These are phyloP conservation scores for Malurus melanocephalus DNA, from an alignment of 2,113 vertebrate genomes.

Conservation along the genomic window DNA sequence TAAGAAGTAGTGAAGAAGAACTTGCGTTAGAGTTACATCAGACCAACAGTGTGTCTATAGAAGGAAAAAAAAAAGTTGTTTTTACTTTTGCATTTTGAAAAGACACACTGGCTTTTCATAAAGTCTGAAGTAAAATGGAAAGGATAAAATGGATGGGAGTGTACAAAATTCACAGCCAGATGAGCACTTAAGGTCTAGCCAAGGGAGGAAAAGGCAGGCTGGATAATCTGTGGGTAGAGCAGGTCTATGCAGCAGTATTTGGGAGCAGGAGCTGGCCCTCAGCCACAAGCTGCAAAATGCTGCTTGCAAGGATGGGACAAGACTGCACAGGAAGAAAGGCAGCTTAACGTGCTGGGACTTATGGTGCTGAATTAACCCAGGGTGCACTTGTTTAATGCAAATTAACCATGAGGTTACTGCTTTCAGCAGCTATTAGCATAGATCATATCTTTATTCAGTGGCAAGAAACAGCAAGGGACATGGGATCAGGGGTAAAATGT, in stretches of 20 bases:
- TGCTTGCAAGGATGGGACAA: fast-evolving
- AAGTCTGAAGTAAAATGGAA: not conserved
- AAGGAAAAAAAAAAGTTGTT: not conserved
- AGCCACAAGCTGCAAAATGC: not conserved
- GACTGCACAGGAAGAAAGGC: not conserved
- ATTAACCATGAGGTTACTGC: not conserved
- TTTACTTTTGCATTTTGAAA: not conserved
- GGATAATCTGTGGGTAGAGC: not conserved
- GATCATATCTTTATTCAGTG: not conserved
- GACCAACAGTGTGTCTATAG: not conserved
- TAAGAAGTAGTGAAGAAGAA: not conserved
- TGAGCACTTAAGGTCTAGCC: not conserved
- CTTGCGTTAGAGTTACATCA: not conserved
- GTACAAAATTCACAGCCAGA: not conserved
- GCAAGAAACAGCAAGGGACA: not conserved
- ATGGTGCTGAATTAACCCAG: not conserved
- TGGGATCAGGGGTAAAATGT: not conserved
- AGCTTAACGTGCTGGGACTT: not conserved
- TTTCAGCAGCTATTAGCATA: not conserved
- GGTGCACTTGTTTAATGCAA: not conserved
- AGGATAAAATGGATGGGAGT: not conserved
- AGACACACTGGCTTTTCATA: not conserved
- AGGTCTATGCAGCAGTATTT: not conserved
- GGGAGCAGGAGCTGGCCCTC: not conserved
- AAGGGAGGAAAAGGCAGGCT: not conserved